Conservation (phyloP, 2,113 vertebrate species). For the Plecotus auritus region DNA sequence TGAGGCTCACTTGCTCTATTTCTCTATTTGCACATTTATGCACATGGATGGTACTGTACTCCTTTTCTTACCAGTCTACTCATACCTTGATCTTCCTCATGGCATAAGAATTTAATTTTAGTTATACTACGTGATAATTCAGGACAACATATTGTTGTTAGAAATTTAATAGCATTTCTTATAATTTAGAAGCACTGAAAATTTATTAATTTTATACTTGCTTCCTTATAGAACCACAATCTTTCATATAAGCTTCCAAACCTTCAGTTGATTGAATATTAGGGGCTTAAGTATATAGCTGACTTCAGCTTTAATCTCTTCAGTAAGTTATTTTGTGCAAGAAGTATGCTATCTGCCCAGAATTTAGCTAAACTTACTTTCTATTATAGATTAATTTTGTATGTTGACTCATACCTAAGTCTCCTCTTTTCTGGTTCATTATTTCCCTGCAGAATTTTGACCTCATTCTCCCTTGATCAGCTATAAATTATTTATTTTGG, state of each 20-base stretch:
- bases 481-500: conserved; percentile 38
- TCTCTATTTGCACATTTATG: not conserved
- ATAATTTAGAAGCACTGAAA: not conserved
- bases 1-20: not conserved
- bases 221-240: not conserved
- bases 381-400: conserved; percentile 13
- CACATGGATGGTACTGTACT: accelerated
- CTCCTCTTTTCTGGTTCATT: not conserved
- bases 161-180: not conserved
- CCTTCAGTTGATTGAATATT: not conserved
- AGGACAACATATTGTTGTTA: not conserved
- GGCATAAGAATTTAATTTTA: not conserved
- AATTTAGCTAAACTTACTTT: conserved; percentile 30
- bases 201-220: not conserved
- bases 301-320: not conserved
- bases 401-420: conserved; percentile 26
- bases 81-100: not conserved
- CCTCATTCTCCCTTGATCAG: not conserved
- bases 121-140: not conserved
- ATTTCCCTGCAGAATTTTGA: conserved; percentile 32
- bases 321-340: conserved; percentile 7
- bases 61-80: not conserved
- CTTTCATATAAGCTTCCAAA: not conserved
- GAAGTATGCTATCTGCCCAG: not conserved
- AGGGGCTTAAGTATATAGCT: not conserved